Evolutionary conservation across 2,113 vertebrate genomes (phyloP).

Genomic region (Herpetotheres cachinnans): DNA sequence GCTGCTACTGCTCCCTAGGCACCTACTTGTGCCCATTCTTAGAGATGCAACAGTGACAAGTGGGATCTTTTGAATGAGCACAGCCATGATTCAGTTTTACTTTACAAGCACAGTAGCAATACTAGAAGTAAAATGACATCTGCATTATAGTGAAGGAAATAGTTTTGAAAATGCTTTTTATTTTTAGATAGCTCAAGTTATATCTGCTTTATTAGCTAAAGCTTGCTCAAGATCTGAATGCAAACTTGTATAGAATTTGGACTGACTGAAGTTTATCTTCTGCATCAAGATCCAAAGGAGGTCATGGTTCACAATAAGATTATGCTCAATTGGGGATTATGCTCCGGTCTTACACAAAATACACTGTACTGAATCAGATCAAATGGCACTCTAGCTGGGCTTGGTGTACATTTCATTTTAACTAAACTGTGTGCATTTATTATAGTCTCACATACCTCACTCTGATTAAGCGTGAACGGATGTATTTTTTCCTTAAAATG

Average conservation of each 20-base stretch:
- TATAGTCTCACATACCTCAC: slow-evolving; percentile 72
- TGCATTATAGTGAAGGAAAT: not conserved
- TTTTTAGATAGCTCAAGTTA: not conserved
- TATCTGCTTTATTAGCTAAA: not conserved
- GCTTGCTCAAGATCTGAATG: not conserved
- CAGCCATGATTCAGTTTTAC: not conserved
- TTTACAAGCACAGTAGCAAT: not conserved
- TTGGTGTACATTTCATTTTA: not conserved
- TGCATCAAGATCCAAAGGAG: not conserved
- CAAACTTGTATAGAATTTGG: not conserved
- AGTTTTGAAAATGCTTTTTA: not conserved
- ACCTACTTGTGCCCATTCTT: not conserved
- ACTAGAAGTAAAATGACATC: not conserved
- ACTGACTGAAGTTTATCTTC: not conserved
- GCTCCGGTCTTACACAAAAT: not conserved
- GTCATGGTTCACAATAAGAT: not conserved
- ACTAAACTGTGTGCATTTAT: not conserved
- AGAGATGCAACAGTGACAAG: not conserved
- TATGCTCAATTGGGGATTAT: not conserved
- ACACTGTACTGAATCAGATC: not conserved
- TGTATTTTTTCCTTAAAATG: slow-evolving; percentile 73
- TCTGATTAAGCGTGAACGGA: slow-evolving; percentile 74
- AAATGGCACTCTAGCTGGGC: not conserved
- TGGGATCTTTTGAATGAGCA: not conserved
- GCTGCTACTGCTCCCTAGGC: not conserved